Conservation (phyloP, 2,888 invertebrate genomes). For the Dinocampus coccinellae region DNA sequence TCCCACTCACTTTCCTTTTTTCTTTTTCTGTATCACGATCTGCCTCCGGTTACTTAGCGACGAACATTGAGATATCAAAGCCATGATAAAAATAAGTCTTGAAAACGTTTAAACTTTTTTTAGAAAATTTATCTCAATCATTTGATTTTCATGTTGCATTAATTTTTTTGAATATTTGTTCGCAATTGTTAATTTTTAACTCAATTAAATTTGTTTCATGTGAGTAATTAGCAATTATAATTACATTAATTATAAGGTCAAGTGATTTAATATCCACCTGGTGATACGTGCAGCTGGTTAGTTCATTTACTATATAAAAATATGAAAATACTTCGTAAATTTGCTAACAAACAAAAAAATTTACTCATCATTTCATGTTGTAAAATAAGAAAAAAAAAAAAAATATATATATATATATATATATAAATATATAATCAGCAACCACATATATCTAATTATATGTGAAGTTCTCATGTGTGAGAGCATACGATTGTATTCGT, state of each 20-base stretch:
- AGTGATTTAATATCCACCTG: background rate
- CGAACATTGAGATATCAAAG: conserved; percentile 34
- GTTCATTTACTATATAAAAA: background rate
- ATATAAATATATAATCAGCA: too few relatives aligned
- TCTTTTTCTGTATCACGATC: background rate
- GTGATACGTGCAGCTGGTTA: background rate
- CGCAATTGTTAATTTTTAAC: too few relatives aligned
- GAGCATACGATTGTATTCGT: background rate
- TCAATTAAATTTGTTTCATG: too few relatives aligned
- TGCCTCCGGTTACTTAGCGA: conserved; percentile 20
- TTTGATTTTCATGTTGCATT: background rate
- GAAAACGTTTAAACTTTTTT: conserved; percentile 24
- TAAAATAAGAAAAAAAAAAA: too few relatives aligned
- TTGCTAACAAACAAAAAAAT: too few relatives aligned
- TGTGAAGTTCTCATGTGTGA: too few relatives aligned
- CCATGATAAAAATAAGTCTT: conserved; percentile 39
- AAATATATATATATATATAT: too few relatives aligned
- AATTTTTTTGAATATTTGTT: too few relatives aligned
- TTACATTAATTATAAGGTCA: background rate
- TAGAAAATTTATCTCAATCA: background rate
- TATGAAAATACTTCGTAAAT: background rate
- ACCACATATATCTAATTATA: too few relatives aligned
- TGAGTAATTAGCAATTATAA: too few relatives aligned
- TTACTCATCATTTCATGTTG: too few relatives aligned
- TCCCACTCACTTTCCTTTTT: background rate